Evolutionary conservation across 2,888 invertebrate species (phyloP).

Genomic region (Pristionchus fissidentatus): DNA sequence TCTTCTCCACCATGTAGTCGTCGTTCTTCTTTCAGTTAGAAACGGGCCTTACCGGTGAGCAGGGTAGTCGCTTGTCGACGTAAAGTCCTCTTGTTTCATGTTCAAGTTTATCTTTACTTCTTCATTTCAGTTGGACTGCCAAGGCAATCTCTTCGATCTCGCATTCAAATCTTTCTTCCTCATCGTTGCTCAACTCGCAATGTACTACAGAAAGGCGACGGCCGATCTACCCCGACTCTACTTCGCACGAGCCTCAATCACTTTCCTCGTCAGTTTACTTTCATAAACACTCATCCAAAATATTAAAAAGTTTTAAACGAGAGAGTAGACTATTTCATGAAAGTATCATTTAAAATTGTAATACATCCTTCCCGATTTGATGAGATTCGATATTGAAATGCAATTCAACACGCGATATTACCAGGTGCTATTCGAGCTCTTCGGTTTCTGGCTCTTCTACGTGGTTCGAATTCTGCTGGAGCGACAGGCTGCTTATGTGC

Average conservation of each 20-base stretch:
- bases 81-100: background rate
- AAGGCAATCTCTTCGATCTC: conserved; percentile 68
- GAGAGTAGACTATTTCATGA: background rate
- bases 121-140: conserved; percentile 63
- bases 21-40: no score
- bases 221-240: conserved; percentile 71
- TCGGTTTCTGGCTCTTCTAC: conserved; percentile 98
- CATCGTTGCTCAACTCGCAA: conserved; percentile 60
- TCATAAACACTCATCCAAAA: background rate
- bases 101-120: background rate
- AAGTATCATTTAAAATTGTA: no score
- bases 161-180: conserved; percentile 68
- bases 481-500: conserved; percentile 64
- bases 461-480: conserved; percentile 85
- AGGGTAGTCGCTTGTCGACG: background rate
- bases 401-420: no score
- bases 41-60: no score
- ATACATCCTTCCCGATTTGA: no score
- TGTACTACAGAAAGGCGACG: conserved; percentile 63
- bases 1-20: background rate
- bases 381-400: no score
- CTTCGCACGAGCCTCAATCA: conserved; percentile 66
- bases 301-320: background rate
- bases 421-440: conserved; percentile 90
- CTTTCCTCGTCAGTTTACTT: conserved; percentile 57